Base-by-base conservation (phyloP, 92 coral and sea anemone genomes). In the Palythoa caribaeorum region DNA sequence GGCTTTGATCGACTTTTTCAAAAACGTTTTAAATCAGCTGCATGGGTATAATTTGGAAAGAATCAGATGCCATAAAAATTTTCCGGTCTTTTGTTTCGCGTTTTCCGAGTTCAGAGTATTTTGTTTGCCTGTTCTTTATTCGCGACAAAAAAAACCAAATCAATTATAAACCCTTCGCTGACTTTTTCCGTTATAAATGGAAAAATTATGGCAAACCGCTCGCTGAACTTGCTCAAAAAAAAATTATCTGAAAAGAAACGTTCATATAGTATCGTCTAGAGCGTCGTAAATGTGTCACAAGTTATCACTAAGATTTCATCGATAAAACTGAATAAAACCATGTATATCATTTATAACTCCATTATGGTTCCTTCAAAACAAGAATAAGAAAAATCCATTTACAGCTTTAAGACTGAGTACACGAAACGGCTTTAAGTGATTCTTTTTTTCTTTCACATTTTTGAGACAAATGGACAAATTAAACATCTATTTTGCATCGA, bases 391-490 rank as follows among this genome's bases (percentile, higher is more conserved):
- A 76, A 76, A 12, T 50, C 65, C 40, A 20, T 76, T 76, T 28
- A 76, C 80, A 13, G 37, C 3, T 76, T 52, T 11, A 10, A 0
- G 80, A 50, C 21, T 20, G 40, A 1, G 9, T n/a, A 35, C 54
- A 2, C 65, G 2, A 9, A 5, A 50, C 28, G 28, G 28, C 11
- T 48, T 6, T 52, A 21, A 51, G 63, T 35, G 14, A 38, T 39
- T 16, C 3, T 39, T 13, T 17, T 9, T 60, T 57, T 0, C 36
- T 17, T 63, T 21, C 36, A 4, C 12, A 36, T 57, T 21, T 38
- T 39, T 57, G n/a, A 37, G 50, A 79, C 14, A 48, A 62, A 40
- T 80, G 74, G 59, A 79, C 54, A 50, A 52, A n/a, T 21, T 76
- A 10, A 38, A 15, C 36, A 28, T 1, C 13, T 63, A 40, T 80